These are phyloP conservation scores for Chiloscyllium punctatum DNA, from an alignment of 2,797 vertebrate species.

Conservation along the genomic window DNA sequence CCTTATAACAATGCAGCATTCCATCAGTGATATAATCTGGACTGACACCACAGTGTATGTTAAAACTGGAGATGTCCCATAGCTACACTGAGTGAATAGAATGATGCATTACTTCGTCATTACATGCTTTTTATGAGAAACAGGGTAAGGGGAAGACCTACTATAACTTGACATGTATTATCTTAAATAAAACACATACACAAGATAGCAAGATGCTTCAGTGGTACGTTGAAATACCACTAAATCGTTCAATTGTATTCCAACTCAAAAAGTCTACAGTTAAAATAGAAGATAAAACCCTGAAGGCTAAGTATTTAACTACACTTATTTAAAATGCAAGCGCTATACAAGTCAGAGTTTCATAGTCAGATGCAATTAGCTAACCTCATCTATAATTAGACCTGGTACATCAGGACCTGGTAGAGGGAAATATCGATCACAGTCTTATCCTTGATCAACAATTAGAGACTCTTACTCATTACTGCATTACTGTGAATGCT, in stretches of 20 bases:
- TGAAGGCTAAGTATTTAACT: background rate
- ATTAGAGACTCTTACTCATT: background rate
- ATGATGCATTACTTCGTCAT: background rate
- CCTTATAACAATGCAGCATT: background rate
- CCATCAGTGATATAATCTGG: background rate
- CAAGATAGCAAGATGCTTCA: background rate
- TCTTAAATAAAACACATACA: background rate
- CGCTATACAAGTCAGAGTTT: background rate
- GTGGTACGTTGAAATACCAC: background rate
- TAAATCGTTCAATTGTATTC: background rate
- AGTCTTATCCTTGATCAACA: background rate
- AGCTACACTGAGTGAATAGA: background rate
- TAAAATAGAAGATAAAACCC: background rate
- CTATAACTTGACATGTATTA: background rate
- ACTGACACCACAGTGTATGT: background rate
- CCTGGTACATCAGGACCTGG: background rate
- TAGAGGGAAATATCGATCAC: background rate
- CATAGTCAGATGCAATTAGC: background rate
- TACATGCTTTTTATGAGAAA: background rate
- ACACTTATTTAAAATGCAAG: background rate
- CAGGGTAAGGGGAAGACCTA: background rate
- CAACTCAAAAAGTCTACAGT: background rate
- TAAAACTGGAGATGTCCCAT: background rate
- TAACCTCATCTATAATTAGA: background rate
- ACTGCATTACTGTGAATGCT: background rate